A percentile compares a stretch with the other conserved stretches of the same genome.
Conservation (phyloP, 1,140 invertebrate species). For the Aethina tumida region DNA sequence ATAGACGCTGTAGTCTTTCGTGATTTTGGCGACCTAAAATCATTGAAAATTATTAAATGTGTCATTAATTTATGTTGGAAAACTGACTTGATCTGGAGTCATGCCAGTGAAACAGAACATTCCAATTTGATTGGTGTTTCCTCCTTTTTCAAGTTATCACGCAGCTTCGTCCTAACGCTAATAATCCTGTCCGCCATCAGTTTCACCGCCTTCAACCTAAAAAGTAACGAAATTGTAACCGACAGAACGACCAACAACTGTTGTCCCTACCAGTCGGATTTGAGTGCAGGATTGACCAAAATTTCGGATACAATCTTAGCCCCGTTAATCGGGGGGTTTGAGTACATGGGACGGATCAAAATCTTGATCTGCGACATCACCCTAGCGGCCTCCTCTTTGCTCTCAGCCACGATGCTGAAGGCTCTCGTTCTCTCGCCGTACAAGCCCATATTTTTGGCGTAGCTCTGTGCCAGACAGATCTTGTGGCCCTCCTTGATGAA, state of each 20-base stretch:
- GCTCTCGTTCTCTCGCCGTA: slow-evolving; percentile 88
- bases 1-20: slow-evolving; percentile 89
- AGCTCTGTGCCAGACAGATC: slow-evolving; percentile 88
- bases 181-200: slow-evolving; percentile 97
- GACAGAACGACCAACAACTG: background rate
- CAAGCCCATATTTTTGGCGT: slow-evolving; percentile 95
- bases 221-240: slow-evolving; percentile 12
- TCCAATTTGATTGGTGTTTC: slow-evolving; percentile 98
- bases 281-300: slow-evolving; percentile 59
- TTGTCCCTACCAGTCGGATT: slow-evolving; percentile 20
- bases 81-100: slow-evolving; percentile 47
- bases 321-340: slow-evolving; percentile 93
- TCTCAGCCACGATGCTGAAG: slow-evolving; percentile 38
- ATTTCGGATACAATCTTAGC: slow-evolving; percentile 81
- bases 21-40: slow-evolving; percentile 77
- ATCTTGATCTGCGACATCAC: slow-evolving; percentile 94
- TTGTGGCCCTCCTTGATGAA: slow-evolving; percentile 73
- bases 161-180: slow-evolving; percentile 65
- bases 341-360: slow-evolving; percentile 91
- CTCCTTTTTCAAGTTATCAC: slow-evolving; percentile 67
- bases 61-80: background rate
- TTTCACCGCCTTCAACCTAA: slow-evolving; percentile 81
- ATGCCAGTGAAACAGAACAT: slow-evolving; percentile 93
- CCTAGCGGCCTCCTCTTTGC: slow-evolving; percentile 70
- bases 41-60: slow-evolving; percentile 11